These are phyloP conservation scores for Polyploca ridens DNA, from an alignment of 2,888 invertebrate species.

Conservation along the genomic window DNA sequence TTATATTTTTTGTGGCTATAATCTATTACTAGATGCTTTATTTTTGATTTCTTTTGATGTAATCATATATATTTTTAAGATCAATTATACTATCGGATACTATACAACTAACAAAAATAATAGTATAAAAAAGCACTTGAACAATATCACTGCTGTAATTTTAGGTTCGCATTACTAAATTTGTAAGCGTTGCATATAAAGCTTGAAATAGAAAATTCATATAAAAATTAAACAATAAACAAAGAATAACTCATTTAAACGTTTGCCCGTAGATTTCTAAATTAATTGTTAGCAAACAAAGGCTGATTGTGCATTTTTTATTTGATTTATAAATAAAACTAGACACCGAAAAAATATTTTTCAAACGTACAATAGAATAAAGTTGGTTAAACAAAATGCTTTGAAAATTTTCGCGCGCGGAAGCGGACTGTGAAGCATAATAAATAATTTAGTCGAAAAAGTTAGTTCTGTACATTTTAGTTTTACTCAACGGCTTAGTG, in stretches of 20 bases:
- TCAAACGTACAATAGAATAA: slow-evolving; percentile 8
- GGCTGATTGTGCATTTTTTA: slow-evolving; percentile 9
- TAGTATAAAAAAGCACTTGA: too few relatives aligned
- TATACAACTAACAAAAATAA: too few relatives aligned
- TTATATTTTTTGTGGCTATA: too few relatives aligned
- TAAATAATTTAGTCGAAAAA: slow-evolving; percentile 56
- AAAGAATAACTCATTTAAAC: slow-evolving; percentile 2
- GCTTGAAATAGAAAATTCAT: not conserved
- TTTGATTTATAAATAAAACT: slow-evolving; percentile 8
- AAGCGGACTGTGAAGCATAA: slow-evolving; percentile 31
- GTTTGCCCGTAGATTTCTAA: not conserved
- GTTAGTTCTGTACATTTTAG: slow-evolving; percentile 43
- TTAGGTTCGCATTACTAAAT: too few relatives aligned
- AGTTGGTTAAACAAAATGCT: slow-evolving; percentile 24
- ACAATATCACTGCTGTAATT: too few relatives aligned
- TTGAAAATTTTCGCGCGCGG: slow-evolving; percentile 28
- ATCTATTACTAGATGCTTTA: too few relatives aligned
- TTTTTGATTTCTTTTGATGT: too few relatives aligned
- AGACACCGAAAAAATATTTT: not conserved
- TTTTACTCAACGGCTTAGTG: slow-evolving; percentile 42
- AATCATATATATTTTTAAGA: too few relatives aligned
- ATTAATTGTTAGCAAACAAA: slow-evolving; percentile 8
- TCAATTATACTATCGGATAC: too few relatives aligned
- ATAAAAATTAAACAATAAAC: not conserved
- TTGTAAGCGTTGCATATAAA: not conserved